These are phyloP conservation scores for Scylla paramamosain DNA, from an alignment of 1,140 invertebrate species.

Conservation along the genomic window DNA sequence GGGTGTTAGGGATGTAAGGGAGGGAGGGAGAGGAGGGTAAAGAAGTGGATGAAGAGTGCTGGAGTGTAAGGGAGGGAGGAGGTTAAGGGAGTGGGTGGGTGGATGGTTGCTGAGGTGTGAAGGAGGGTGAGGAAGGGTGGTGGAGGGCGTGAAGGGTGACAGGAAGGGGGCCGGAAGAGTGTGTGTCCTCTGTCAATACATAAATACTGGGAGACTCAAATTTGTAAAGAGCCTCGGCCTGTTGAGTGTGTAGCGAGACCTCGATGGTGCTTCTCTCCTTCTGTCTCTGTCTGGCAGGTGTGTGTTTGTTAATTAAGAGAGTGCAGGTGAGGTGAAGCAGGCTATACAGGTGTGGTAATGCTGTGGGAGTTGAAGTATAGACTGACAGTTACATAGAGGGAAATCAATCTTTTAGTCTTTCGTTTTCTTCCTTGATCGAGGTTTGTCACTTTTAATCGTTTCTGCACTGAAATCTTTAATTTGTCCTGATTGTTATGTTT, in stretches of 20 bases:
- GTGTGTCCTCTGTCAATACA: conserved; percentile 7
- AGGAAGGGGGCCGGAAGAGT: neutral
- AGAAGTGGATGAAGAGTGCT: neutral
- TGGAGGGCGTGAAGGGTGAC: neutral
- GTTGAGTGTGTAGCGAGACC: neutral
- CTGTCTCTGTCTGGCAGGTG: neutral
- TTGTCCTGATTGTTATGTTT: too few relatives aligned
- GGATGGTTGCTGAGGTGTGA: neutral
- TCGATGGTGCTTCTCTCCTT: neutral
- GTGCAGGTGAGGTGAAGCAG: neutral
- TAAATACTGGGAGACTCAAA: neutral
- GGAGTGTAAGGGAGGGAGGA: neutral
- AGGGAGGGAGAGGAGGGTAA: neutral
- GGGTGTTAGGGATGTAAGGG: neutral
- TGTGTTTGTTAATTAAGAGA: neutral
- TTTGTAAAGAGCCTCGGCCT: neutral
- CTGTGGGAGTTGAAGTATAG: too few relatives aligned
- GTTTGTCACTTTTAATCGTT: too few relatives aligned
- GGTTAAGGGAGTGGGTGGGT: neutral
- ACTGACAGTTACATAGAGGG: too few relatives aligned
- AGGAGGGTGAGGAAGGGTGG: neutral
- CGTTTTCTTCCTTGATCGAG: too few relatives aligned
- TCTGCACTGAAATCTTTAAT: too few relatives aligned
- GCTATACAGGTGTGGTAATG: neutral
- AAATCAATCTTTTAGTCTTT: too few relatives aligned